phyloP scores from a whole-genome alignment of 2,888 invertebrate species.

The Ashinkailepas kermadecensis region DNA sequence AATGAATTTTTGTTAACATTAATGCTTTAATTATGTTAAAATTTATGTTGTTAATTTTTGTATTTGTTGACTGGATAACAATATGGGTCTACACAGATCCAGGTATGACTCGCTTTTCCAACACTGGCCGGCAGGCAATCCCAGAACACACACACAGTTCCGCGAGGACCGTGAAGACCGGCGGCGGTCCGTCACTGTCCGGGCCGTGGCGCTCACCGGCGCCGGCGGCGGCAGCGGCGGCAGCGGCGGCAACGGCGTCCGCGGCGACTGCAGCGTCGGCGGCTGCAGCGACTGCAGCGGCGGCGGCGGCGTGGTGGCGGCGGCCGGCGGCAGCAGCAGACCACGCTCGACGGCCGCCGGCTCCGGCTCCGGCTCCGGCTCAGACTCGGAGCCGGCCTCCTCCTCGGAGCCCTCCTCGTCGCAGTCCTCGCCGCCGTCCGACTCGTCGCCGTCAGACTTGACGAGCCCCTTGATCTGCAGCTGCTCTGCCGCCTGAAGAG shows the following conservation, averaged over 20 bases:
- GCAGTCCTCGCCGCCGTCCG: neutral
- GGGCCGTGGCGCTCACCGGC: neutral
- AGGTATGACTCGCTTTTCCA: too few species aligned
- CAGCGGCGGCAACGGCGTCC: neutral
- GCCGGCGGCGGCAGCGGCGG: neutral
- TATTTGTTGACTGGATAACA: too few species aligned
- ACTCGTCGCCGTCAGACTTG: slow-evolving; percentile 18
- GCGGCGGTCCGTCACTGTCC: too few species aligned
- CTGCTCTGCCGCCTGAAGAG: neutral
- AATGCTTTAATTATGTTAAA: too few species aligned
- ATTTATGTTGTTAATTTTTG: too few species aligned
- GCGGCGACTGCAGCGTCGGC: neutral
- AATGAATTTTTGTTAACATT: too few species aligned
- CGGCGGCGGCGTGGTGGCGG: neutral
- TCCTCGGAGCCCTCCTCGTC: neutral
- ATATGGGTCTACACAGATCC: too few species aligned
- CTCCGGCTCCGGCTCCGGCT: neutral
- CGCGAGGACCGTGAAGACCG: too few species aligned
- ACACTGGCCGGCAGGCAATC: too few species aligned
- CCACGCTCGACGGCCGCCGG: neutral
- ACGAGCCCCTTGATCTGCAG: slow-evolving; percentile 22
- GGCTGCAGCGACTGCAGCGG: neutral
- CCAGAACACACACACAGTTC: neutral
- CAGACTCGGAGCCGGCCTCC: neutral
- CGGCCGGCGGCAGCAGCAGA: neutral